These are phyloP conservation scores for Drosophila prolongata DNA, from an alignment of 2,888 invertebrate species.

Conservation along the genomic window DNA sequence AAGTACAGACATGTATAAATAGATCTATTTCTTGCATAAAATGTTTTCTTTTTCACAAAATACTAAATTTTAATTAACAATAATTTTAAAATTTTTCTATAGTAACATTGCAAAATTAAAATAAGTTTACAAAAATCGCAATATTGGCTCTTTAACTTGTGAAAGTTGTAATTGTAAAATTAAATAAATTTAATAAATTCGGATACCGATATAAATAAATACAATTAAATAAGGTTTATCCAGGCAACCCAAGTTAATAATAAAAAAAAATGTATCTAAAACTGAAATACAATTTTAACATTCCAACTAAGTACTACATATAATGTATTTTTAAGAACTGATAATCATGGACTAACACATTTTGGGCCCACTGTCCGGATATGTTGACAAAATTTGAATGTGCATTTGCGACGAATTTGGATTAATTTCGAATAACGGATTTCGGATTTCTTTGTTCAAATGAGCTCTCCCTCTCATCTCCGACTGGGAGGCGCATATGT, in stretches of 20 bases:
- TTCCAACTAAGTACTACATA: neutral
- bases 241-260: neutral
- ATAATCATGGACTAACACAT: neutral
- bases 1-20: no score
- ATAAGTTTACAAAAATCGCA: no score
- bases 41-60: no score
- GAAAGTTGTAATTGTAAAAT: no score
- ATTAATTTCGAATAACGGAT: conserved; percentile 29
- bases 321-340: neutral
- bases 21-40: no score
- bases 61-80: no score
- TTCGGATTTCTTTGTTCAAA: conserved; percentile 19
- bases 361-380: conserved; percentile 11
- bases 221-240: neutral
- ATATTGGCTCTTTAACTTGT: no score
- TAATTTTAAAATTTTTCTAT: no score
- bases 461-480: conserved; percentile 1
- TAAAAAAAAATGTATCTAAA: neutral
- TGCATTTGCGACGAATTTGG: conserved; percentile 14
- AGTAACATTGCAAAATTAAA: no score
- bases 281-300: neutral
- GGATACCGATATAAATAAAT: no score
- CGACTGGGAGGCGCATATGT: neutral
- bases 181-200: no score
- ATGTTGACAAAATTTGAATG: conserved; percentile 29